Evolutionary conservation across 1,140 invertebrate species (phyloP).

Genomic region (Trachelipus rathkii): DNA sequence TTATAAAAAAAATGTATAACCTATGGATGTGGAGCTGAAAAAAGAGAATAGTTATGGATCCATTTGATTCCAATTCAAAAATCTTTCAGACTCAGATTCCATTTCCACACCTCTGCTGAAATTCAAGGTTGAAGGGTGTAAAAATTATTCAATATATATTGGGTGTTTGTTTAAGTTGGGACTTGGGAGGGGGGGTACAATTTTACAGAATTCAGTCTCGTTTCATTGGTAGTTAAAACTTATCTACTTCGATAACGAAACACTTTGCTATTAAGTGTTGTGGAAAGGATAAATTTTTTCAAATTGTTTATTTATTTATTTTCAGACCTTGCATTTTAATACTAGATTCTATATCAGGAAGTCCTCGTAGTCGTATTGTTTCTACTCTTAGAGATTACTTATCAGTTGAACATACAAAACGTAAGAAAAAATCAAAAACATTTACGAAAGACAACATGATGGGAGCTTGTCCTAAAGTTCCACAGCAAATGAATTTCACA

Average conservation of each 20-base stretch:
- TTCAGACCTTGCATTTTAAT: constrained; percentile 80
- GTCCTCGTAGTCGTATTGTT: constrained; percentile 72
- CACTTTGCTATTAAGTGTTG: background rate
- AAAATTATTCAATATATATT: too few relatives aligned
- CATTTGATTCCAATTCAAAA: too few relatives aligned
- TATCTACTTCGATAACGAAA: too few relatives aligned
- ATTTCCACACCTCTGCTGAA: too few relatives aligned
- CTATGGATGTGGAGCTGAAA: too few relatives aligned
- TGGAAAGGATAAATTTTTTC: background rate
- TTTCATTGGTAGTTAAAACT: background rate
- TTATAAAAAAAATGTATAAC: too few relatives aligned
- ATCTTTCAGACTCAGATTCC: too few relatives aligned
- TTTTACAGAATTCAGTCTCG: too few relatives aligned
- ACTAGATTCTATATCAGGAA: constrained; percentile 85
- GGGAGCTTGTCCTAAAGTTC: constrained; percentile 79
- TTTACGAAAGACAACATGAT: constrained; percentile 77
- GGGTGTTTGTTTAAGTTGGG: too few relatives aligned
- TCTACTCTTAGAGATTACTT: constrained; percentile 84
- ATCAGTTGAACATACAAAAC: constrained; percentile 79
- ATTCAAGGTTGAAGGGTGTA: too few relatives aligned
- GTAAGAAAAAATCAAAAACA: constrained; percentile 59
- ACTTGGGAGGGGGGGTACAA: too few relatives aligned
- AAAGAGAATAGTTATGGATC: too few relatives aligned
- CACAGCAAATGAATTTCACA: constrained; percentile 92
- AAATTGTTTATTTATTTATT: background rate